phyloP scores from a whole-genome alignment of 2,113 vertebrate species.

The Ptilonorhynchus violaceus region DNA sequence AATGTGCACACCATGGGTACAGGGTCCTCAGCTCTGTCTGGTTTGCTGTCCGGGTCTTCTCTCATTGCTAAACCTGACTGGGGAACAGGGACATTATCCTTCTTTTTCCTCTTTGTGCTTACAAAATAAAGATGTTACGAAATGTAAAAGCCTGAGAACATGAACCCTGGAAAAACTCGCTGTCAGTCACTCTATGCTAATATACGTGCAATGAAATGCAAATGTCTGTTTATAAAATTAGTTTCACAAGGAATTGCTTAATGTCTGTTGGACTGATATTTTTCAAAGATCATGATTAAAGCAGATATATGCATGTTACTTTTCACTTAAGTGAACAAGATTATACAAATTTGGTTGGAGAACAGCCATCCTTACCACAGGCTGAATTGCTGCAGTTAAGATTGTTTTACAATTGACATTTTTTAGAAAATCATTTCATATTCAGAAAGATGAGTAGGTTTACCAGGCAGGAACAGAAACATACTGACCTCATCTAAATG shows the following conservation, averaged over 20 bases:
- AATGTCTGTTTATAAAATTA: constrained; percentile 10
- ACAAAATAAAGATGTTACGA: background rate
- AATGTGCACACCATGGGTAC: rapidly evolving
- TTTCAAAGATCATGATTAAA: constrained; percentile 19
- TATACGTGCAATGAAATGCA: background rate
- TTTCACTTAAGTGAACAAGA: constrained; percentile 22
- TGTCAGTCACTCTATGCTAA: background rate
- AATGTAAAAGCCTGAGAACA: background rate
- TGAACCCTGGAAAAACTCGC: background rate
- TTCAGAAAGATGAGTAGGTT: constrained; percentile 9
- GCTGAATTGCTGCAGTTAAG: background rate
- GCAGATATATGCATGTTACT: background rate
- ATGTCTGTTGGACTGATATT: background rate
- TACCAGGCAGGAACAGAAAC: background rate
- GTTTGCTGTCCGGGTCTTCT: background rate
- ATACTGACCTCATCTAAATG: background rate
- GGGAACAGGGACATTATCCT: background rate
- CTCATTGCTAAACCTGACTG: background rate
- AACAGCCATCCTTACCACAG: background rate
- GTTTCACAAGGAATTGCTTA: constrained; percentile 23
- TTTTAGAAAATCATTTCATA: constrained; percentile 44
- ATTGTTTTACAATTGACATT: background rate
- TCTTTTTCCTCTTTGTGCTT: background rate
- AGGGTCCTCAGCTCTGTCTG: rapidly evolving
- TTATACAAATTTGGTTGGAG: constrained; percentile 13